Percentiles rank a stretch among this genome's conserved stretches.
These are phyloP conservation scores for Chaetodon trifasciatus DNA, from an alignment of 2,797 vertebrate genomes.

Conservation along the genomic window DNA sequence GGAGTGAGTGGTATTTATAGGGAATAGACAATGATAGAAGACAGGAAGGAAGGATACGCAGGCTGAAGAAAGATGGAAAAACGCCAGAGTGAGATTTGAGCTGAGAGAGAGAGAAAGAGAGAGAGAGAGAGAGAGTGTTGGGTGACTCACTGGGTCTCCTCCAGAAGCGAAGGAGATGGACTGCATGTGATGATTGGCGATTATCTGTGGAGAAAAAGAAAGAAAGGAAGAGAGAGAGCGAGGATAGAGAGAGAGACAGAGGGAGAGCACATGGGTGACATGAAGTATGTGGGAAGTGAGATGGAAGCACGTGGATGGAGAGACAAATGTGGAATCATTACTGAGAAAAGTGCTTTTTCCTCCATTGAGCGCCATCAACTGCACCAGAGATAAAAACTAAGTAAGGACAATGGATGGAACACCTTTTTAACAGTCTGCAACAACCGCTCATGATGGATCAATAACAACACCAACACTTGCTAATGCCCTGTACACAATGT, in stretches of 20 bases:
- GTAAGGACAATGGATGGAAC: slow-evolving; percentile 61
- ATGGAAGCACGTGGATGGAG: slow-evolving; percentile 71
- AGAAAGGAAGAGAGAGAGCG: slow-evolving; percentile 25
- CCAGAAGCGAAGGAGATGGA: slow-evolving; percentile 99
- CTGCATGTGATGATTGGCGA: slow-evolving; percentile 99
- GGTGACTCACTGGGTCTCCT: slow-evolving; percentile 97
- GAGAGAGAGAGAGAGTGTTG: slow-evolving; percentile 43
- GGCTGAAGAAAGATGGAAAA: slow-evolving; percentile 71
- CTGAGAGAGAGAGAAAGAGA: slow-evolving; percentile 22
- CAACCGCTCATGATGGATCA: slow-evolving; percentile 62
- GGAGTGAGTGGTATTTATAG: slow-evolving; percentile 66
- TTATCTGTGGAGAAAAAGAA: slow-evolving; percentile 90
- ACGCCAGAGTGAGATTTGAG: slow-evolving; percentile 61
- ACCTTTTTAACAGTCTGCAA: slow-evolving; percentile 68
- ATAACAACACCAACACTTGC: slow-evolving; percentile 68
- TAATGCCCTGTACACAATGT: slow-evolving; percentile 59
- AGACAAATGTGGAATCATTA: slow-evolving; percentile 73
- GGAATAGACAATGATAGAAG: slow-evolving; percentile 71
- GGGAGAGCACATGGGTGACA: slow-evolving; percentile 68
- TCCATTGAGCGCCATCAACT: slow-evolving; percentile 55
- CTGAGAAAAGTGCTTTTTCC: slow-evolving; percentile 66
- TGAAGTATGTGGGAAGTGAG: slow-evolving; percentile 71
- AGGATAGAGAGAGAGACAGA: slow-evolving; percentile 46
- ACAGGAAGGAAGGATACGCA: slow-evolving; percentile 76
- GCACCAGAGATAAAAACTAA: slow-evolving; percentile 58